Percentiles rank a stretch among this genome's conserved stretches.
Evolutionary conservation across 2,113 vertebrate genomes (phyloP).

Genomic region (Paratilapia polleni): DNA sequence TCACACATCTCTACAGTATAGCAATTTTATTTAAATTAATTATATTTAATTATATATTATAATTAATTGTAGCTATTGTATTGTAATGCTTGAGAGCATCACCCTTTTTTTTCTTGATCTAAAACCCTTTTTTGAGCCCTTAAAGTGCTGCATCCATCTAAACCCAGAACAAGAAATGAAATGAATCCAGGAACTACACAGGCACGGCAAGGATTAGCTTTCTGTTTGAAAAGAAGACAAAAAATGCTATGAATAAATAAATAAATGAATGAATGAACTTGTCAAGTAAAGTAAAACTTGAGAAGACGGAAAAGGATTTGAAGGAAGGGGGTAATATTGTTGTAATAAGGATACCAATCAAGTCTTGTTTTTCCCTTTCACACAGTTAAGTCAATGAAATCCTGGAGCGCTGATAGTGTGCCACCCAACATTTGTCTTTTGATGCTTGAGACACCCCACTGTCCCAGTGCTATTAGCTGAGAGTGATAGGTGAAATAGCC

Average conservation of each 20-base stretch:
- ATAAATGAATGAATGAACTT: neutral
- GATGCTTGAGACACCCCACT: slow-evolving; percentile 29
- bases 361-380: slow-evolving; percentile 14
- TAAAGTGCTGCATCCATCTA: neutral
- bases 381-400: slow-evolving; percentile 34
- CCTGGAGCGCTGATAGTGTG: slow-evolving; percentile 20
- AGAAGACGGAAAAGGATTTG: neutral
- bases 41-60: no score
- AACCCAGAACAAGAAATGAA: neutral
- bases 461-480: slow-evolving; percentile 29
- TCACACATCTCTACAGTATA: neutral
- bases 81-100: neutral
- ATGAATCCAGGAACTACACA: neutral
- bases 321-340: neutral
- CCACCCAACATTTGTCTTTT: slow-evolving; percentile 29
- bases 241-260: neutral
- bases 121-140: neutral
- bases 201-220: neutral
- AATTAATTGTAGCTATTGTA: neutral
- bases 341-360: neutral
- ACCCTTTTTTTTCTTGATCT: neutral
- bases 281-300: neutral
- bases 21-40: no score
- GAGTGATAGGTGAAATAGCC: slow-evolving; percentile 5
- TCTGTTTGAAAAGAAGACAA: neutral